phyloP scores from a whole-genome alignment of 2,797 vertebrate species.

The Falco biarmicus region DNA sequence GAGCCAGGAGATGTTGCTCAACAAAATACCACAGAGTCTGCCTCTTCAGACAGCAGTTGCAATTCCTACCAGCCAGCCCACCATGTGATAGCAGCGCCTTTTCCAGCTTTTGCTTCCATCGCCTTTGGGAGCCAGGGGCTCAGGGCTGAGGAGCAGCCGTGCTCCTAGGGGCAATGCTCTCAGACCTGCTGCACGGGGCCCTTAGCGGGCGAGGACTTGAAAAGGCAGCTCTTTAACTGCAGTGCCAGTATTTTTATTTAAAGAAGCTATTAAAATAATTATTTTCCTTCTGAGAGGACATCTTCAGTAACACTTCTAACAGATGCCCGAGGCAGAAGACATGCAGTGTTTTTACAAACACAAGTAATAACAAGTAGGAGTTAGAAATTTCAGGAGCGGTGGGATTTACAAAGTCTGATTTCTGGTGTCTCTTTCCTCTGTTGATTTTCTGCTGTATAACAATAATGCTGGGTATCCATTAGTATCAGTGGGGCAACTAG shows the following conservation, averaged over 20 bases:
- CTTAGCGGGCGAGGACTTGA: background rate
- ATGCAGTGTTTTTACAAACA: constrained; percentile 1
- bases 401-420: background rate
- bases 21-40: background rate
- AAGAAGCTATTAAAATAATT: constrained; percentile 37
- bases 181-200: background rate
- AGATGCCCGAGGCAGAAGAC: constrained; percentile 8
- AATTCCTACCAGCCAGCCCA: background rate
- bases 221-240: background rate
- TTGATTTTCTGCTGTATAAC: background rate
- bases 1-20: background rate
- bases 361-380: constrained; percentile 43
- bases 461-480: background rate
- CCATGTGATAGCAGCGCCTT: background rate
- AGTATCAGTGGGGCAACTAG: background rate
- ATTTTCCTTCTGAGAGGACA: constrained; percentile 26
- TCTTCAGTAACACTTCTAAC: constrained; percentile 20
- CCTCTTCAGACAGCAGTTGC: background rate
- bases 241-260: background rate
- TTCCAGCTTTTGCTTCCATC: background rate
- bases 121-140: background rate
- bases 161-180: background rate
- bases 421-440: background rate
- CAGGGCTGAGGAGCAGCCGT: background rate
- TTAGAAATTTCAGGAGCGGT: background rate